Evolutionary conservation across 2,888 invertebrate species (phyloP).

Genomic region (Cantharis rufa): DNA sequence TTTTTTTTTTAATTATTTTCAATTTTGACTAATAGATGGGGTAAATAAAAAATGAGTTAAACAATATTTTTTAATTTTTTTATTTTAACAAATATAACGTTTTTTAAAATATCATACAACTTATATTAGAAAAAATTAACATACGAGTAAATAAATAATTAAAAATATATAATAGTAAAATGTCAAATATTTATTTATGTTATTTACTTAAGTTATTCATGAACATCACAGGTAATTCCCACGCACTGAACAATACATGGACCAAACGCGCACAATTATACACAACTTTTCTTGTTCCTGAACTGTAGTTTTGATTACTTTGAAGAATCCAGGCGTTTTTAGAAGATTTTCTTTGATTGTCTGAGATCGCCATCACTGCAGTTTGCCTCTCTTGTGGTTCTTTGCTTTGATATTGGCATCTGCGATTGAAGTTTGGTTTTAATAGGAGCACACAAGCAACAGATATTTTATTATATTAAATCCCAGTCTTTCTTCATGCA

Average conservation of each 20-base stretch:
- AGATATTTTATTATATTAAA: neutral
- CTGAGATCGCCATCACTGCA: neutral
- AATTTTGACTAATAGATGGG: neutral
- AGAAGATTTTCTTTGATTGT: neutral
- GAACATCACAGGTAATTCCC: neutral
- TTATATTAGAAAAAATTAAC: neutral
- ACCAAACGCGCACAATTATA: neutral
- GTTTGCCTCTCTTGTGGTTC: neutral
- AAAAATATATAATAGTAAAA: neutral
- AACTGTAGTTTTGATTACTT: neutral
- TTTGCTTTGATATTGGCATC: neutral
- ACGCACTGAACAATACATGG: neutral
- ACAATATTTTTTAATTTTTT: neutral
- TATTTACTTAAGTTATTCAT: neutral
- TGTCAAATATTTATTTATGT: neutral
- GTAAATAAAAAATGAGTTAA: neutral
- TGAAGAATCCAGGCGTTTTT: neutral
- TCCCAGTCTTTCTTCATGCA: neutral
- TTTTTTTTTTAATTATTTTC: neutral
- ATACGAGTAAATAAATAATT: neutral
- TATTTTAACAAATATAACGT: neutral
- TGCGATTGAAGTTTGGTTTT: neutral
- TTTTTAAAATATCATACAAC: neutral
- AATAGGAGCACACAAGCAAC: neutral
- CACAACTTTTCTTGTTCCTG: neutral